Conservation (phyloP, 1,140 invertebrate genomes). For the Sinonovacula constricta region DNA sequence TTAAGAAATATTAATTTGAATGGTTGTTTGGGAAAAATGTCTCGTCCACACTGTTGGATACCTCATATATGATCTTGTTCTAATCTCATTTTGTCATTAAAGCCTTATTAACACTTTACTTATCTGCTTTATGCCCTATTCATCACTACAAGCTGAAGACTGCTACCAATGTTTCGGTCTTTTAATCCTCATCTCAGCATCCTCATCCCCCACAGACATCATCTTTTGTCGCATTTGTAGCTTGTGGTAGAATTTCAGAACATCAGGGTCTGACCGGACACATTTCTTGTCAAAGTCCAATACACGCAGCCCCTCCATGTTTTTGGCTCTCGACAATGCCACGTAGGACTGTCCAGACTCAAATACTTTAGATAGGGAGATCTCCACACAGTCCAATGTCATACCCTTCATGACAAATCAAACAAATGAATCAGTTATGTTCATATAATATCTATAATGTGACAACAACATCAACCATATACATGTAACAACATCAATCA, state of each 20-base stretch:
- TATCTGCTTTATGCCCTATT: too few species aligned
- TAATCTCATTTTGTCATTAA: too few species aligned
- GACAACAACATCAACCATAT: too few species aligned
- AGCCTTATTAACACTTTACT: too few species aligned
- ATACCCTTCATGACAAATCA: constrained; percentile 84
- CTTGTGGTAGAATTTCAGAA: constrained; percentile 88
- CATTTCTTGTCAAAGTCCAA: constrained; percentile 91
- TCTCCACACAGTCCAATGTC: constrained; percentile 96
- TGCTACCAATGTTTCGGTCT: constrained; percentile 50
- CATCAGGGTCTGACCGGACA: constrained; percentile 92
- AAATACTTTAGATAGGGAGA: constrained; percentile 89
- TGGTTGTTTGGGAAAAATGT: too few species aligned
- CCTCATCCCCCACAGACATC: constrained; percentile 25
- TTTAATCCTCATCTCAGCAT: constrained; percentile 13
- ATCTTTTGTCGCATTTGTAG: constrained; percentile 62
- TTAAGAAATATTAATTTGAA: too few species aligned
- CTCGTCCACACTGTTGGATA: too few species aligned
- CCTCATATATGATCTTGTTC: too few species aligned
- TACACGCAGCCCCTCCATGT: constrained; percentile 89
- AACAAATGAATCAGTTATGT: too few species aligned
- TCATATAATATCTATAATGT: too few species aligned
- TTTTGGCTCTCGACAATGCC: constrained; percentile 93
- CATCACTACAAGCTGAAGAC: too few species aligned
- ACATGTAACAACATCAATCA: too few species aligned
- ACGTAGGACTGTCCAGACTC: constrained; percentile 98